Percentiles rank a stretch among this genome's conserved stretches.
Conservation (phyloP, 2,113 vertebrate genomes). For the Microtus ochrogaster region DNA sequence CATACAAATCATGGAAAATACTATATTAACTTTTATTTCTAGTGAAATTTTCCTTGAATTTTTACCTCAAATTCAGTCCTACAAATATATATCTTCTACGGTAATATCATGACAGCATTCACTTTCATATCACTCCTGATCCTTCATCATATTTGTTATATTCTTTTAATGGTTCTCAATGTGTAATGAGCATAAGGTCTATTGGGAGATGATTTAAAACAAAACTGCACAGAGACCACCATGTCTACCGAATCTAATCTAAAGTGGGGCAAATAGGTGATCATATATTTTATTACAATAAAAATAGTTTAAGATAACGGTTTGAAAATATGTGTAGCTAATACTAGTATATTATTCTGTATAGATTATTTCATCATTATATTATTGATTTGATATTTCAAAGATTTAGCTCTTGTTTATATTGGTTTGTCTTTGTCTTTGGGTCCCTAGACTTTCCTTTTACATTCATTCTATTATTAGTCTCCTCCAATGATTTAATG, state of each 20-base stretch:
- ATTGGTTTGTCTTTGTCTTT: not conserved
- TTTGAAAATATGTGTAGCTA: not conserved
- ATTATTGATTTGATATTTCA: not conserved
- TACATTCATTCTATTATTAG: not conserved
- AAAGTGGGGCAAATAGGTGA: not conserved
- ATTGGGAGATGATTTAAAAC: not conserved
- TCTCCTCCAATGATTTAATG: not conserved
- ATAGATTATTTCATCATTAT: not conserved
- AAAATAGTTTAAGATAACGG: not conserved
- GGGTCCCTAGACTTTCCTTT: not conserved
- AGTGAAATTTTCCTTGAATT: not conserved
- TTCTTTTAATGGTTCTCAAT: not conserved
- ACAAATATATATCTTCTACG: not conserved
- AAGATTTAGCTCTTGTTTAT: not conserved
- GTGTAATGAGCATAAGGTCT: not conserved
- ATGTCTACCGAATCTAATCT: not conserved
- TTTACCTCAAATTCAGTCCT: not conserved
- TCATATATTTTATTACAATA: not conserved
- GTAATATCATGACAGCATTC: not conserved
- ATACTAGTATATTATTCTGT: not conserved
- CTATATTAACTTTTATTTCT: conserved; percentile 21
- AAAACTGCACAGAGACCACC: not conserved
- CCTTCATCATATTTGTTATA: not conserved
- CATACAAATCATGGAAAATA: not conserved
- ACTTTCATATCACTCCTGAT: not conserved